Evolutionary conservation across 2,888 invertebrate species (phyloP).

Genomic region (Bellardia bayeri): DNA sequence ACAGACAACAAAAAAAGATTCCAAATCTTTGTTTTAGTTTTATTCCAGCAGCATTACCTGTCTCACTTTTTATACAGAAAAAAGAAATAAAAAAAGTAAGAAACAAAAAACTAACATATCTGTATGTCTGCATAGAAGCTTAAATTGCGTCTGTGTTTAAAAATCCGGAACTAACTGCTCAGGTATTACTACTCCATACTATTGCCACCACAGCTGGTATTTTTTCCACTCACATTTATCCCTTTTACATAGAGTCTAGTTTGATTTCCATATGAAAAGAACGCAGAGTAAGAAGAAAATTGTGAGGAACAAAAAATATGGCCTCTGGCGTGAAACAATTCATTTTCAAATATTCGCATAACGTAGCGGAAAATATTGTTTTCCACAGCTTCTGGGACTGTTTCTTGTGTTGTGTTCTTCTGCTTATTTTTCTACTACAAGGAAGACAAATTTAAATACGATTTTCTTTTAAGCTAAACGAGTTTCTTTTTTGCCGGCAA

Average conservation of each 20-base stretch:
- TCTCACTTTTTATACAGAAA: neutral
- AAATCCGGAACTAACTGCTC: conserved; percentile 63
- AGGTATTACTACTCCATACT: conserved; percentile 33
- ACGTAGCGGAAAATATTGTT: conserved; percentile 71
- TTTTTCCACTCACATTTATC: neutral
- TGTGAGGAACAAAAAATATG: conserved; percentile 6
- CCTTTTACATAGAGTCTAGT: neutral
- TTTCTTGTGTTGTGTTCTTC: conserved; percentile 5
- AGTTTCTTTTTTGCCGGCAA: neutral
- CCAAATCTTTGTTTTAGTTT: neutral
- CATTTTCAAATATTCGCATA: conserved; percentile 54
- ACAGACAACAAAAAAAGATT: conserved; percentile 4
- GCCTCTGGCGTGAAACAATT: conserved; percentile 66
- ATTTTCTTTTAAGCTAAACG: neutral
- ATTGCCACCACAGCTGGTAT: neutral
- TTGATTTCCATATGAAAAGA: conserved; percentile 30
- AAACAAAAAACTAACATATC: neutral
- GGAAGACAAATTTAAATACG: neutral
- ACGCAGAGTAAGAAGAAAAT: neutral
- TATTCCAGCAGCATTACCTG: neutral
- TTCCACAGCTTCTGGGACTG: conserved; percentile 59
- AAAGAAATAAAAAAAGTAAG: neutral
- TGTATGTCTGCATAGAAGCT: conserved; percentile 3
- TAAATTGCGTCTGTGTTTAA: conserved; percentile 50
- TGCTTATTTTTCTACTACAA: neutral